Percentiles rank a stretch among this genome's conserved stretches.
Conservation (phyloP, 2,113 vertebrate species). For the Prolemur simus region DNA sequence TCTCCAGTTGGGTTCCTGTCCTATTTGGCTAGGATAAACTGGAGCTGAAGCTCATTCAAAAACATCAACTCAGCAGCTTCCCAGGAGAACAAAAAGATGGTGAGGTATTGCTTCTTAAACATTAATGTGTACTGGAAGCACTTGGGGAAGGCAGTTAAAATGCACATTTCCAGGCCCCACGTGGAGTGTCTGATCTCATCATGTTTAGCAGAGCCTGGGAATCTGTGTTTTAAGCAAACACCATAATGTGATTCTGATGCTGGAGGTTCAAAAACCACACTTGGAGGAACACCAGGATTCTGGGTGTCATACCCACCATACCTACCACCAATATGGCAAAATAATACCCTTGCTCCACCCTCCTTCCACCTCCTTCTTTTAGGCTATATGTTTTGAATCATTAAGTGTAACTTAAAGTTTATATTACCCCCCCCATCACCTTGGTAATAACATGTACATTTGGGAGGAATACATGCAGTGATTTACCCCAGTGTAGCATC, state of each 20-base stretch:
- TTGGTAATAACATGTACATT: not conserved
- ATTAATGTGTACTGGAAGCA: not conserved
- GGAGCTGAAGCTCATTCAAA: not conserved
- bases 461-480: not conserved
- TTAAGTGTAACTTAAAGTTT: not conserved
- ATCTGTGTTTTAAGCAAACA: not conserved
- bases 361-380: not conserved
- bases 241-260: not conserved
- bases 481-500: not conserved
- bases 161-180: not conserved
- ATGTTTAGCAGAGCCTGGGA: not conserved
- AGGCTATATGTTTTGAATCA: not conserved
- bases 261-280: not conserved
- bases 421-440: not conserved
- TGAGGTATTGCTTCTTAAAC: not conserved
- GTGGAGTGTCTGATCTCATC: not conserved
- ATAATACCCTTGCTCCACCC: no score
- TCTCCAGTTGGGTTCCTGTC: not conserved
- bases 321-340: not conserved
- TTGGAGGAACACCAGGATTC: not conserved
- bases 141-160: not conserved
- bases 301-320: not conserved
- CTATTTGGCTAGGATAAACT: not conserved
- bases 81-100: not conserved
- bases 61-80: not conserved